Conservation (phyloP, 1,140 invertebrate genomes). For the Pseudomyrmex concolor region DNA sequence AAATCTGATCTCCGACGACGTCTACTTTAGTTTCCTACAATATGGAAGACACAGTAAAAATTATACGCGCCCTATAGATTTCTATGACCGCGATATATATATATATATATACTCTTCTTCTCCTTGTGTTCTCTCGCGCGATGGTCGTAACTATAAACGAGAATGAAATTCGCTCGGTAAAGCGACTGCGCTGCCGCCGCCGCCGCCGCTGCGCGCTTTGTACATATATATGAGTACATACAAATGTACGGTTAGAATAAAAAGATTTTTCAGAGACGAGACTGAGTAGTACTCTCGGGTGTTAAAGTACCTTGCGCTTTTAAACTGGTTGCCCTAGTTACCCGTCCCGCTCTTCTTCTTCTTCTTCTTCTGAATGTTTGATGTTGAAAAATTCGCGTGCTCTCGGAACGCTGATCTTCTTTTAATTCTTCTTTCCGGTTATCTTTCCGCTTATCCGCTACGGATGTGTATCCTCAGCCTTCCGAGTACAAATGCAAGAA, state of each 20-base stretch:
- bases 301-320: conserved; percentile 54
- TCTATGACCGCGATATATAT: conserved; percentile 25
- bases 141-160: conserved; percentile 48
- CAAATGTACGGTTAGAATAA: conserved; percentile 57
- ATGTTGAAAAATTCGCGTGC: conserved; percentile 63
- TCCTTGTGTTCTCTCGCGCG: conserved; percentile 11
- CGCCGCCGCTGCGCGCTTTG: neutral
- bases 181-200: neutral
- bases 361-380: conserved; percentile 61
- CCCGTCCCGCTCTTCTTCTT: neutral
- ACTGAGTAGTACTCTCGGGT: conserved; percentile 55
- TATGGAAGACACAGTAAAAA: conserved; percentile 21
- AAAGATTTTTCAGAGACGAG: conserved; percentile 67
- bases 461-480: conserved; percentile 21
- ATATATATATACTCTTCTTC: neutral
- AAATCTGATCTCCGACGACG: conserved; percentile 13
- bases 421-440: conserved; percentile 54
- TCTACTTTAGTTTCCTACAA: conserved; percentile 34
- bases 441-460: conserved; percentile 53
- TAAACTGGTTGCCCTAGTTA: conserved; percentile 65
- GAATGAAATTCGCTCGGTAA: conserved; percentile 51
- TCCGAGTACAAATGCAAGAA: conserved; percentile 42
- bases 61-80: conserved; percentile 53
- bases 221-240: conserved; percentile 45
- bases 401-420: conserved; percentile 51